phyloP scores from a whole-genome alignment of 2,113 vertebrate species.

The Telmatochromis brichardi region DNA sequence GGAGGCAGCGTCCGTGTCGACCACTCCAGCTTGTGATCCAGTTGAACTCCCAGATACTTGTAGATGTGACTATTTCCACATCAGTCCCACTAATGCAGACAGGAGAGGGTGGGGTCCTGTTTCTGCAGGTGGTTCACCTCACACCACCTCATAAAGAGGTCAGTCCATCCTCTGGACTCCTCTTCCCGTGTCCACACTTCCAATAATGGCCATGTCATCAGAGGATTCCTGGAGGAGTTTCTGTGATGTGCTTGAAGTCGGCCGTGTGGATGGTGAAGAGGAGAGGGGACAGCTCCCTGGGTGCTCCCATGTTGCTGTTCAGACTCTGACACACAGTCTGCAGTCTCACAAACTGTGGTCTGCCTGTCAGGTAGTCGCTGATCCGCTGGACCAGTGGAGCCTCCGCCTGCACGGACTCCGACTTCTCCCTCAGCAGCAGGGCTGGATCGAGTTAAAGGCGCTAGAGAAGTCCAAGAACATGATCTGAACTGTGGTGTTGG shows the following conservation, averaged over 20 bases:
- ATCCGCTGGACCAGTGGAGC: not conserved
- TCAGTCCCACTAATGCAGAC: not conserved
- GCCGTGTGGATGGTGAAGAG: no score
- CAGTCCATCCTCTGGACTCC: no score
- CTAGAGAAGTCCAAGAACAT: not conserved
- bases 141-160: no score
- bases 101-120: fast-evolving
- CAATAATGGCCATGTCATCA: not conserved
- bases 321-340: not conserved
- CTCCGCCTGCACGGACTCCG: not conserved
- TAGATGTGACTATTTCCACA: not conserved
- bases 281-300: not conserved
- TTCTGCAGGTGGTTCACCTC: not conserved
- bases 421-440: not conserved
- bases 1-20: not conserved
- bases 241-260: no score
- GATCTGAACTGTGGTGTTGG: not conserved
- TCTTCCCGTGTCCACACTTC: not conserved
- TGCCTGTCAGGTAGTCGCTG: not conserved
- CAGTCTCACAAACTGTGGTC: not conserved
- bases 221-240: no score
- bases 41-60: not conserved
- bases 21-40: not conserved
- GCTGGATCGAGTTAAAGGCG: not conserved
- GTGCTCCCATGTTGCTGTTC: not conserved